phyloP scores from a whole-genome alignment of 1,140 invertebrate genomes.

The Ceratitis capitata region DNA sequence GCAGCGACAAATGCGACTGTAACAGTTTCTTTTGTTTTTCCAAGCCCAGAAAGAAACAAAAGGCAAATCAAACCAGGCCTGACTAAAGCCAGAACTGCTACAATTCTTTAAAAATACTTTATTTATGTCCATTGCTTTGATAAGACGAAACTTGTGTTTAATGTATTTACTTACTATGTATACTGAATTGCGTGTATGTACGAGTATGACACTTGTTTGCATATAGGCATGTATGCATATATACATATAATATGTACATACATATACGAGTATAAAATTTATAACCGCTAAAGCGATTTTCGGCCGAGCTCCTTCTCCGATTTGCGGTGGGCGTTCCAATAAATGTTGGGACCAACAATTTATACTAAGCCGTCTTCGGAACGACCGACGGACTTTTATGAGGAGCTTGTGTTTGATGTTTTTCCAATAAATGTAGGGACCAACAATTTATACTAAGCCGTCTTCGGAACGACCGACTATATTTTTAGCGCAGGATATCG shows the following conservation, averaged over 20 bases:
- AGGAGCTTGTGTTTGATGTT: too few relatives aligned
- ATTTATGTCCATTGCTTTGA: not conserved
- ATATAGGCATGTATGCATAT: not conserved
- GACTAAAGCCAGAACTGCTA: not conserved
- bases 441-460: too few relatives aligned
- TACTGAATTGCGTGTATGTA: not conserved
- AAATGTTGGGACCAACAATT: too few relatives aligned
- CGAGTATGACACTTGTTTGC: not conserved
- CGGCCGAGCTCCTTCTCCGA: too few relatives aligned
- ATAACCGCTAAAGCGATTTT: too few relatives aligned
- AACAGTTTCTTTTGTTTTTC: constrained; percentile 37
- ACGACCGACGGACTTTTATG: too few relatives aligned
- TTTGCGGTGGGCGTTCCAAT: too few relatives aligned
- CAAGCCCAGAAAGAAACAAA: not conserved
- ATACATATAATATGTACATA: not conserved
- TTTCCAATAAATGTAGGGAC: too few relatives aligned
- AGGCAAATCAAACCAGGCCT: not conserved
- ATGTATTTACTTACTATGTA: not conserved
- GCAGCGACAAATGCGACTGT: not conserved
- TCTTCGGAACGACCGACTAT: too few relatives aligned
- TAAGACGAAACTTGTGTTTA: not conserved
- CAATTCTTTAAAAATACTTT: not conserved
- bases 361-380: too few relatives aligned
- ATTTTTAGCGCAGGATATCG: too few relatives aligned
- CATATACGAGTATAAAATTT: too few relatives aligned